These are phyloP conservation scores for Istiophorus platypterus DNA, from an alignment of 2,113 vertebrate species.

Conservation along the genomic window DNA sequence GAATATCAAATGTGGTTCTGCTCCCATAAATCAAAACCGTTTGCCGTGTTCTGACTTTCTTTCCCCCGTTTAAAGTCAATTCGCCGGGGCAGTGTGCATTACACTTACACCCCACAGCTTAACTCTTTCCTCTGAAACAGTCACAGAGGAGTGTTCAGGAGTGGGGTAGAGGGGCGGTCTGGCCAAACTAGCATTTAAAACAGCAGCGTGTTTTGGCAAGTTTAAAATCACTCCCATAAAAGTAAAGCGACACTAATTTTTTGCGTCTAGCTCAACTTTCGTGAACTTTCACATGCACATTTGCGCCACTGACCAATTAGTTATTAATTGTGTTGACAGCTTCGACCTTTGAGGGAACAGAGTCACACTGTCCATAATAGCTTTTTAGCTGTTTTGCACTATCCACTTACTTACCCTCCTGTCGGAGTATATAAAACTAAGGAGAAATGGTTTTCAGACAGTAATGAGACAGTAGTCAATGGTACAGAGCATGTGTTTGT, in stretches of 20 bases:
- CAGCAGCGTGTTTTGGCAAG: not conserved
- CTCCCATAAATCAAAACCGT: conserved; percentile 84
- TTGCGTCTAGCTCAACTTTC: not conserved
- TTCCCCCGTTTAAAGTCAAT: conserved; percentile 73
- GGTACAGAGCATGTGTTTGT: not conserved
- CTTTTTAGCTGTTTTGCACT: too few species aligned
- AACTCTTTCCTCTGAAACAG: conserved; percentile 68
- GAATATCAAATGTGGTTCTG: conserved; percentile 84
- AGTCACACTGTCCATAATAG: not conserved
- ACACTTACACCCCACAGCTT: conserved; percentile 63
- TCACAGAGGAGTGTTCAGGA: conserved; percentile 47
- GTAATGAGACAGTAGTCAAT: not conserved
- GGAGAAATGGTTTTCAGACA: not conserved
- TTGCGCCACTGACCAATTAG: not conserved
- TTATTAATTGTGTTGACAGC: not conserved
- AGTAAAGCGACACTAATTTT: not conserved
- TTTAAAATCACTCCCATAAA: not conserved
- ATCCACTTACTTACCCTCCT: too few species aligned
- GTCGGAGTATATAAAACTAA: not conserved
- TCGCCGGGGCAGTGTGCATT: conserved; percentile 73
- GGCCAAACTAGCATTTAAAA: not conserved
- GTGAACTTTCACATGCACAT: not conserved
- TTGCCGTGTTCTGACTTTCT: conserved; percentile 73
- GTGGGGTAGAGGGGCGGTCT: not conserved
- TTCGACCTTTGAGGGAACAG: not conserved